phyloP scores from a whole-genome alignment of 2,797 vertebrate species.

The Gallinago solitaria region DNA sequence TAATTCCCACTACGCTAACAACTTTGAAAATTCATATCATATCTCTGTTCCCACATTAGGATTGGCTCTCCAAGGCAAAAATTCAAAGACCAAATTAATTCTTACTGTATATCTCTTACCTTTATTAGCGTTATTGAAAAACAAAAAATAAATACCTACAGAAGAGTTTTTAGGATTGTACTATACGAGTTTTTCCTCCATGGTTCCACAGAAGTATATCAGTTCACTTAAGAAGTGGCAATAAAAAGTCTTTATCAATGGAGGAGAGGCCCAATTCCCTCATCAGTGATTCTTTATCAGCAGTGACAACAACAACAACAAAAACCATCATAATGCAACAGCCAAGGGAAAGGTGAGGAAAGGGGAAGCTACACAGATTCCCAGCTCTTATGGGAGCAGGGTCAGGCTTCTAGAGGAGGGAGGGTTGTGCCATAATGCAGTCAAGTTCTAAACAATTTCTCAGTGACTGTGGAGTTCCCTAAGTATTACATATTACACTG shows the following conservation, averaged over 20 bases:
- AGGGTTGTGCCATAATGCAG: rapidly evolving
- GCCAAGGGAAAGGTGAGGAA: background rate
- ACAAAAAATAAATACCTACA: background rate
- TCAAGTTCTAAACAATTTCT: background rate
- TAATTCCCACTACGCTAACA: background rate
- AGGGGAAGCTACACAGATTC: background rate
- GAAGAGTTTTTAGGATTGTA: background rate
- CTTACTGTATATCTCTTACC: background rate
- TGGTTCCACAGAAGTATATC: background rate
- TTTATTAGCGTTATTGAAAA: background rate
- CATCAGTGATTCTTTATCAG: background rate
- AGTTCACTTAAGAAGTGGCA: background rate
- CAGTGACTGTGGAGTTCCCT: background rate
- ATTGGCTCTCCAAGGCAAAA: background rate
- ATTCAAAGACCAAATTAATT: background rate
- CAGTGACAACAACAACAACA: background rate
- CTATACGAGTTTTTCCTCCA: background rate
- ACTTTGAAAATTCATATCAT: background rate
- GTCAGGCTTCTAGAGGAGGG: background rate
- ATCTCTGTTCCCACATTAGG: background rate
- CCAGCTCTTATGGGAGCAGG: background rate
- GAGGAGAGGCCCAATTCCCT: background rate
- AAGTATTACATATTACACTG: background rate
- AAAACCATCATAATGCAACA: background rate
- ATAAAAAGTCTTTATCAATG: background rate